Evolutionary conservation across 2,888 invertebrate species (phyloP).

Genomic region (Andrena trimmerana): DNA sequence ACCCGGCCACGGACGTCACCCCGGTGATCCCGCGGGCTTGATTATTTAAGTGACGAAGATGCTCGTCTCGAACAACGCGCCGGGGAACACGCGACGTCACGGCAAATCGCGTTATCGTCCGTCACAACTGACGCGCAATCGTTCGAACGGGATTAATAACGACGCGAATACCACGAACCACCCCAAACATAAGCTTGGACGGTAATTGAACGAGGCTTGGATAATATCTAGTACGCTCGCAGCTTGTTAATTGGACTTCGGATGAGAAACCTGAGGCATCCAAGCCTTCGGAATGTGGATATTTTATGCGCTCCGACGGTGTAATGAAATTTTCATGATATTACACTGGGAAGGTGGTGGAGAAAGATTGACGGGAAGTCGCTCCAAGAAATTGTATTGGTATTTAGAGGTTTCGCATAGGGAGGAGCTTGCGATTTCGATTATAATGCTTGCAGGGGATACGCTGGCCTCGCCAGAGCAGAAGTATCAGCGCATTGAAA

Average conservation of each 20-base stretch:
- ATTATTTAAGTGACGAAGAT: constrained; percentile 52
- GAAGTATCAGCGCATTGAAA: too few relatives aligned
- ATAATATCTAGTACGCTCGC: not conserved
- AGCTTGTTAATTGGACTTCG: constrained; percentile 20
- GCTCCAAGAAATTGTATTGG: too few relatives aligned
- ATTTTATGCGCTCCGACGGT: too few relatives aligned
- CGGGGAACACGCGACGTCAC: not conserved
- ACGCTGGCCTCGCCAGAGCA: too few relatives aligned
- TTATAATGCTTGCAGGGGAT: too few relatives aligned
- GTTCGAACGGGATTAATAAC: constrained; percentile 41
- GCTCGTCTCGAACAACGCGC: constrained; percentile 32
- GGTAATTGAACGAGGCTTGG: constrained; percentile 24
- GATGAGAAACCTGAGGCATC: not conserved
- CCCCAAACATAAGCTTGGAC: constrained; percentile 15
- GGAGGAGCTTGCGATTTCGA: too few relatives aligned
- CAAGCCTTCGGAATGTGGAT: too few relatives aligned
- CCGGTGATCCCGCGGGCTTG: constrained; percentile 19
- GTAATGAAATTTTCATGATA: too few relatives aligned
- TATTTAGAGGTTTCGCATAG: too few relatives aligned
- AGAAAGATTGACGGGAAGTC: too few relatives aligned
- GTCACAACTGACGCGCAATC: constrained; percentile 36
- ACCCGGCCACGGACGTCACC: not conserved
- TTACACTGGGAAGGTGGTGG: too few relatives aligned
- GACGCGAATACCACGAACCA: constrained; percentile 4
- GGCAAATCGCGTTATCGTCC: constrained; percentile 48